Base-by-base conservation (phyloP, 1,140 invertebrate species). In the Venustaconcha ellipsiformis region DNA sequence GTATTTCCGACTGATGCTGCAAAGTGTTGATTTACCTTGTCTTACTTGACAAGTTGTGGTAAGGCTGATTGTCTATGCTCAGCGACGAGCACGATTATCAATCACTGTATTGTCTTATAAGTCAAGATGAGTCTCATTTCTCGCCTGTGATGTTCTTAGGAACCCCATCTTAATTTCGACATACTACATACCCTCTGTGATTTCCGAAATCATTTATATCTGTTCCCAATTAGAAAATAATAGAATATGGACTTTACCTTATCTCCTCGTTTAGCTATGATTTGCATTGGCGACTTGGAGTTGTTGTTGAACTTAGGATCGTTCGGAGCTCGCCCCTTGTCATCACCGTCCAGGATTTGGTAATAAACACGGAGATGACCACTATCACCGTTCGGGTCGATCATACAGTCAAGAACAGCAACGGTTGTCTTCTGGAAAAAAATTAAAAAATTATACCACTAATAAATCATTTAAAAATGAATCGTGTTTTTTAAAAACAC, bases 361-460 rank as follows among this genome's bases (percentile, higher is more conserved):
- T 87, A 87, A 71, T 81, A 84, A 0, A 87, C 81, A 15, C 78
- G 72, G 6, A 83, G 69, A 59, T 82, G 75, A 17, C 82, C 80
- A 18, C 74, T 79, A 56, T 79, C 72, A 59, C 83, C 83, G 17
- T 74, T 66, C 30, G 72, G 65, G 37, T 87, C 84, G 23, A 87
- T 79, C 81, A 86, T 82, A 66, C 86, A 87, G 77, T 87, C 84
- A 26, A 87, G 68, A n/a, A 87, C 81, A 5, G 81, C 74, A 14
- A 86, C 70, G 14, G 80, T 78, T 18, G 84, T 85, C 74, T 81
- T 81, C 86, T 87, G 67, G 5, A 68, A 65, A 76, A 69, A 57
- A 66, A 15, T 15, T 18, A 64, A 79, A 23, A 14, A 57, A 57
- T n/a, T 20, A 1, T 13, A 23, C 64, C 12, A 57, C 23, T 58